Conservation (phyloP, 2,888 invertebrate genomes). For the Siphonodentalium dalli region DNA sequence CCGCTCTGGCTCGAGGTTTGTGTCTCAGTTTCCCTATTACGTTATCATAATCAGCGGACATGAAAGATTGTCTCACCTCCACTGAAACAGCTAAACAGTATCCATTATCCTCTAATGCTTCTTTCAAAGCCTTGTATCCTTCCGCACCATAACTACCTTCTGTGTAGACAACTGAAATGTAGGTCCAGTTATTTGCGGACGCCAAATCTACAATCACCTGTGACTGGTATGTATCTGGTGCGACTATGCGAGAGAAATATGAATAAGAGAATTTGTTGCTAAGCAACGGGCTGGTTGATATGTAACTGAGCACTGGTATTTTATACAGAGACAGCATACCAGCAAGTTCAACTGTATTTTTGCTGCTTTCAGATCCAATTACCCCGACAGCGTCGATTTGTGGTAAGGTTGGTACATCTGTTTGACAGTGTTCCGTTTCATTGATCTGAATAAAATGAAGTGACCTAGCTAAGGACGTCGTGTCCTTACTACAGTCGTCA, state of each 20-base stretch:
- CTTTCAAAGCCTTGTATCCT: constrained; percentile 13
- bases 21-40: constrained; percentile 16
- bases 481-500: constrained; percentile 48
- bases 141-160: constrained; percentile 30
- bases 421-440: constrained; percentile 13
- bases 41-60: constrained; percentile 22
- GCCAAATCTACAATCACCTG: constrained; percentile 31
- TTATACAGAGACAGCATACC: constrained; percentile 32
- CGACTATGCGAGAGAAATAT: constrained; percentile 35
- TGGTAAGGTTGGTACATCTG: background rate
- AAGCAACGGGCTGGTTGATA: constrained; percentile 33
- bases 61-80: constrained; percentile 20
- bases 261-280: constrained; percentile 29
- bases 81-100: constrained; percentile 28
- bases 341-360: constrained; percentile 32
- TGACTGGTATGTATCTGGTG: constrained; percentile 34
- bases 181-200: constrained; percentile 34
- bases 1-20: constrained; percentile 21
- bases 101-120: constrained; percentile 7
- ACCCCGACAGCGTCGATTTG: constrained; percentile 31
- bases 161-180: constrained; percentile 33
- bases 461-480: constrained; percentile 39
- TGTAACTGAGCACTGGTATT: constrained; percentile 37
- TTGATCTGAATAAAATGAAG: constrained; percentile 41
- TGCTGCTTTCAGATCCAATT: constrained; percentile 36